Percentiles rank a stretch among this genome's conserved stretches.
Conservation (phyloP, 2,888 invertebrate genomes). For the Rhogogaster chlorosoma region DNA sequence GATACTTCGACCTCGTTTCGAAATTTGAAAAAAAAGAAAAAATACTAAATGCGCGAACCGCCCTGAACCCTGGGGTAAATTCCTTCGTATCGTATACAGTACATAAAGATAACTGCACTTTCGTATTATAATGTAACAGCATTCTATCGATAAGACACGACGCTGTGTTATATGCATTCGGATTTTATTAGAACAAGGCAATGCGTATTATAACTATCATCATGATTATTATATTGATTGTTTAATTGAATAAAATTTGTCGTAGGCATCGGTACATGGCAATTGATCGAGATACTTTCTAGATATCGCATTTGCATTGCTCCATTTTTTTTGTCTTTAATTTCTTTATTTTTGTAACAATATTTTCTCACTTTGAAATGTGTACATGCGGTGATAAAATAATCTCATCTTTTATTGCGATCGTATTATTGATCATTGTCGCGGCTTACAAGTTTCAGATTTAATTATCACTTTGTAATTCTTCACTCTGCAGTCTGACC, state of each 20-base stretch:
- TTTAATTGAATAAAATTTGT: background rate
- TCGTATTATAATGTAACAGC: background rate
- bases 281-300: background rate
- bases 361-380: background rate
- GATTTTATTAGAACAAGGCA: background rate
- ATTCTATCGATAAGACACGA: background rate
- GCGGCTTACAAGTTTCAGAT: background rate
- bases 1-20: background rate
- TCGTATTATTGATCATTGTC: background rate
- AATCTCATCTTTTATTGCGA: background rate
- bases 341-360: background rate
- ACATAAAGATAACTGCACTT: background rate
- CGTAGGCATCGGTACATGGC: background rate
- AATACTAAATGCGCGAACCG: background rate
- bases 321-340: background rate
- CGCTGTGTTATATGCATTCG: background rate
- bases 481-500: background rate
- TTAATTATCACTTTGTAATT: slow-evolving; percentile 1
- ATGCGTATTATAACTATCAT: background rate
- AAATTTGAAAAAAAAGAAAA: background rate
- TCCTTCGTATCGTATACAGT: background rate
- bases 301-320: background rate
- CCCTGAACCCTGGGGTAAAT: background rate
- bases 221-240: background rate
- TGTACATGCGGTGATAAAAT: background rate